Evolutionary conservation across 2,797 vertebrate species (phyloP), one percentile per base, ranked within the genome.

Genomic region (Chaunax sp.): DNA sequence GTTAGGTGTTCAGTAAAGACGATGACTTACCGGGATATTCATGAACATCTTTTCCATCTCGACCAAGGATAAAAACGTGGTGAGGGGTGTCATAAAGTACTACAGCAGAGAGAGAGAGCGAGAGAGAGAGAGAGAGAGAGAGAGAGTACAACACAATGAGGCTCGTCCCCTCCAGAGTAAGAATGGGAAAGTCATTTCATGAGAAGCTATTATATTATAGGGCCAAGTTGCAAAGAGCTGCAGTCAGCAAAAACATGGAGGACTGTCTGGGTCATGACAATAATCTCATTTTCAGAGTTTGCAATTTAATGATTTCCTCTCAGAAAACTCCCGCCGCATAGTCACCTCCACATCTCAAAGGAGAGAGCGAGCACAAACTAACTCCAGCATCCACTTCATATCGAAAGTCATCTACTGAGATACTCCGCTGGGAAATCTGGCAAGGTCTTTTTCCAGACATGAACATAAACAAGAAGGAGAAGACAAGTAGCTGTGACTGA

Each of bases 11-110:
- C n/a, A 28, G n/a, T 18, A 41, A 18, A 28, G 54, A 14, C 5
- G 8, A 89, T 50, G 64, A 85, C 97, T 96, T 90, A 99, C 97
- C 72, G 96, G 92, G 87, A 99, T 96, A 88, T 99, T 98, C 89
- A 99, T 95, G 92, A 99, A 99, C 82, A 99, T 94, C 25, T 91
- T 95, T 67, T 96, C 95, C 81, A 97, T 94, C 64, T 99, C 97
- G 18, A 76, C 75, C 28, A 82, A 13, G 11, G 96, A 93, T 40
- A 99, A 88, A 85, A 96, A 98, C 70, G 93, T 94, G 89, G 91
- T 95, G 84, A 99, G 87, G n/a, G 98, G 98, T 49, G 85, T 92
- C 95, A 99, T 96, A 82, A 99, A 99, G 90, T 95, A 95, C 98
- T 99, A 92, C 38, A 85, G 82, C 75, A 52, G 45, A 72, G 44